Conservation (phyloP, 1,140 invertebrate species). For the Cherax quadricarinatus region DNA sequence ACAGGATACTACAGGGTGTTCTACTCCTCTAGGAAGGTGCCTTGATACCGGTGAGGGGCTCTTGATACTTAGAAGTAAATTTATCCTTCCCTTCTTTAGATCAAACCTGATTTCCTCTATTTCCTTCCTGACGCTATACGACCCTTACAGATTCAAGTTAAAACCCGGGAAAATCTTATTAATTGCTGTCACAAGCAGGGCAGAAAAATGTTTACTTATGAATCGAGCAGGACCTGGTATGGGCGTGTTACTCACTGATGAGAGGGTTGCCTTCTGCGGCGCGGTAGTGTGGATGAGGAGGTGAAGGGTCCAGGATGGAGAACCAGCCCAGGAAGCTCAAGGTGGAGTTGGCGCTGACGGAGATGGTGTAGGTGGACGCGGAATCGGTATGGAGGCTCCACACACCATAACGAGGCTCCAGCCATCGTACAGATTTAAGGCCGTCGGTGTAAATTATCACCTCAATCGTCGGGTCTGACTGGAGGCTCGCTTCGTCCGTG, state of each 20-base stretch:
- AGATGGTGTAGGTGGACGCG: conserved; percentile 10
- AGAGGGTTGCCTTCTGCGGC: conserved; percentile 41
- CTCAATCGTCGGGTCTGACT: background rate
- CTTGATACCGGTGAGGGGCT: too few species aligned
- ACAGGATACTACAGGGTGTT: too few species aligned
- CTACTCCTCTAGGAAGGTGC: too few species aligned
- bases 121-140: too few species aligned
- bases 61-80: too few species aligned
- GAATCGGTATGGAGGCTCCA: conserved; percentile 33
- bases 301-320: conserved; percentile 48
- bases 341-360: conserved; percentile 55
- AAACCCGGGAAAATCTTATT: too few species aligned
- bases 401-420: conserved; percentile 30
- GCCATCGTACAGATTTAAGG: conserved; percentile 25
- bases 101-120: too few species aligned
- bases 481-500: conserved; percentile 12
- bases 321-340: conserved; percentile 53
- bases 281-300: conserved; percentile 62
- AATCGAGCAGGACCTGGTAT: too few species aligned
- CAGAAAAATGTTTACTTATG: too few species aligned
- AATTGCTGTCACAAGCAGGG: too few species aligned
- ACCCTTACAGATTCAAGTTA: too few species aligned
- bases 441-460: conserved; percentile 19
- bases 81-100: too few species aligned
- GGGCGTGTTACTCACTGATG: conserved; percentile 27